These are phyloP conservation scores for Psittacula echo DNA, from an alignment of 2,797 vertebrate species.

Conservation along the genomic window DNA sequence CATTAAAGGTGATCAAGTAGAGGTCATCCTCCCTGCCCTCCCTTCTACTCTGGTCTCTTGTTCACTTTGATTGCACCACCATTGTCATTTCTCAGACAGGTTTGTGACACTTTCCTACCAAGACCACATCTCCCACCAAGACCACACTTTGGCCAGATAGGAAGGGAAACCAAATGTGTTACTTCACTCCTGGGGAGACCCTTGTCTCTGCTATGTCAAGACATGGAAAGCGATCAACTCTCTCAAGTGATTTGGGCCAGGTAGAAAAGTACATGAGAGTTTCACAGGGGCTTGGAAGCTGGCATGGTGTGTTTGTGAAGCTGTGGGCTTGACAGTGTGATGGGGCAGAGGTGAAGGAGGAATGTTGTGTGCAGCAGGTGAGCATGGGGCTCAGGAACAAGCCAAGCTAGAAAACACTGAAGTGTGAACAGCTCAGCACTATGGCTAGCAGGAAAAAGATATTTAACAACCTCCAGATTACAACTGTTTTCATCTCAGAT, in stretches of 20 bases:
- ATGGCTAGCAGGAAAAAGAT: background rate
- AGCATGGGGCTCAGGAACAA: background rate
- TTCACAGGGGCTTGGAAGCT: background rate
- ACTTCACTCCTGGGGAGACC: background rate
- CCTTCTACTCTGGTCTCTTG: rapidly evolving
- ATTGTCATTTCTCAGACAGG: background rate
- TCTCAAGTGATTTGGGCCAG: background rate
- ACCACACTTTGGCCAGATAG: background rate
- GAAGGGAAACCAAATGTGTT: background rate
- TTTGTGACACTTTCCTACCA: background rate
- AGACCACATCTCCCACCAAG: background rate
- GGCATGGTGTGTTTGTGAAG: background rate
- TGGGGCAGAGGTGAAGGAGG: background rate
- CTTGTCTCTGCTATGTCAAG: background rate
- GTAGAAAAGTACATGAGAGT: background rate
- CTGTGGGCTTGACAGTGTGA: background rate
- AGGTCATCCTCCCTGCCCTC: background rate
- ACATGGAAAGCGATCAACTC: background rate
- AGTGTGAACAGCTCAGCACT: background rate
- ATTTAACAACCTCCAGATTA: background rate
- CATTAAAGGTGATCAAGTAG: rapidly evolving
- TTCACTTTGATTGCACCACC: rapidly evolving
- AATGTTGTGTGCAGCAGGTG: background rate
- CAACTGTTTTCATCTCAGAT: background rate
- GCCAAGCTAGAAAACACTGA: background rate